Conservation (phyloP, 2,797 vertebrate species). For the Clarias platycephalus region DNA sequence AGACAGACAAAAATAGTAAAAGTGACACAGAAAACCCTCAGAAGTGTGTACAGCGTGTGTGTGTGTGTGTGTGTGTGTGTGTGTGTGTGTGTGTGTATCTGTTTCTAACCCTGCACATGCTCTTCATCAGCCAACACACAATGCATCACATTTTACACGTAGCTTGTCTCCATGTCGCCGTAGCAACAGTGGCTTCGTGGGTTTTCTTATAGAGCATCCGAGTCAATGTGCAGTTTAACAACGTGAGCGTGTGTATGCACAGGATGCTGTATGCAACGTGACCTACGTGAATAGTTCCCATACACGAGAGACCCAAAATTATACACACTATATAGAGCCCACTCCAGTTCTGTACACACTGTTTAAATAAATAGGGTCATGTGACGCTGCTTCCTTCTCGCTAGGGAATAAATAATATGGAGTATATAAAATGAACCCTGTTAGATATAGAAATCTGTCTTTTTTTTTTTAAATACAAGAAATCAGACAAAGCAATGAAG, state of each 20-base stretch:
- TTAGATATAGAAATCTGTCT: neutral
- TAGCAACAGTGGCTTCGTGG: neutral
- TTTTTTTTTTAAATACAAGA: no score
- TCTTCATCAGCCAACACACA: neutral
- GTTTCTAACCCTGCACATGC: neutral
- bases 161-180: neutral
- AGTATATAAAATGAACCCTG: neutral
- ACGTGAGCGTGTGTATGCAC: neutral
- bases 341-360: neutral
- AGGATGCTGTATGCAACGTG: neutral
- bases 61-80: neutral
- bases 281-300: neutral
- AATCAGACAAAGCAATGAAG: neutral
- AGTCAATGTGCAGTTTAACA: neutral
- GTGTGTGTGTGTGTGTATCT: neutral
- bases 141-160: neutral
- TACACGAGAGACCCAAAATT: neutral
- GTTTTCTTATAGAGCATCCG: neutral
- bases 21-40: neutral
- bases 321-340: no score
- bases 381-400: neutral
- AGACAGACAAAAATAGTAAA: neutral
- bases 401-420: neutral
- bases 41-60: neutral
- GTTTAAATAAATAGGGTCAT: neutral